Percentiles rank a stretch among this genome's conserved stretches.
These are phyloP conservation scores for Oncorhynchus gorbuscha DNA, from an alignment of 2,113 vertebrate species.

Conservation along the genomic window DNA sequence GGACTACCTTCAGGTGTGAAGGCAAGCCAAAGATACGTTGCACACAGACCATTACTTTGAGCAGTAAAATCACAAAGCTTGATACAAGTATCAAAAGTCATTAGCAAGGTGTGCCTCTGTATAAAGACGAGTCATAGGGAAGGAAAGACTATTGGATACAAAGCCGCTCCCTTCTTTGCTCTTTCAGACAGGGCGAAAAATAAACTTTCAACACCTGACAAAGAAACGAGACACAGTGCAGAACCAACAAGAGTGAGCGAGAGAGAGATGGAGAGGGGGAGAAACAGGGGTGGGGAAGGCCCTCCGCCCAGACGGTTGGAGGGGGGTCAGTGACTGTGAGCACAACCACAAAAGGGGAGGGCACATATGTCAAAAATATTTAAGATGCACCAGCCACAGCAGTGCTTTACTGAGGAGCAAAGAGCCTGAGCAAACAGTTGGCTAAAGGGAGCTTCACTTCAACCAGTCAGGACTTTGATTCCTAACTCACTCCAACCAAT, in stretches of 20 bases:
- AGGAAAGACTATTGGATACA: background rate
- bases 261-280: conserved; percentile 64
- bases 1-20: conserved; percentile 32
- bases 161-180: conserved; percentile 7
- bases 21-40: conserved; percentile 18
- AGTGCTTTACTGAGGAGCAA: conserved; percentile 62
- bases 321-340: conserved; percentile 62
- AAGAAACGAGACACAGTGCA: conserved; percentile 34
- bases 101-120: conserved; percentile 7
- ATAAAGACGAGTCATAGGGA: background rate
- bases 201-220: conserved; percentile 42
- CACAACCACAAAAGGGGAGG: conserved; percentile 73
- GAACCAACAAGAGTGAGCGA: conserved; percentile 43
- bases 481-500: conserved; percentile 8
- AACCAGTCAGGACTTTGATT: background rate
- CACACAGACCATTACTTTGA: conserved; percentile 21
- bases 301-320: conserved; percentile 60
- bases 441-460: conserved; percentile 40
- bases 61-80: conserved; percentile 15
- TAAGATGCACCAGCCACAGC: conserved; percentile 82
- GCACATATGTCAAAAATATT: conserved; percentile 80
- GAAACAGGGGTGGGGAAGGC: conserved; percentile 44
- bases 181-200: conserved; percentile 23
- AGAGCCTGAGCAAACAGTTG: conserved; percentile 52
- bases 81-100: conserved; percentile 2